Conservation (phyloP, 2,113 vertebrate species). For the Abramis brama region DNA sequence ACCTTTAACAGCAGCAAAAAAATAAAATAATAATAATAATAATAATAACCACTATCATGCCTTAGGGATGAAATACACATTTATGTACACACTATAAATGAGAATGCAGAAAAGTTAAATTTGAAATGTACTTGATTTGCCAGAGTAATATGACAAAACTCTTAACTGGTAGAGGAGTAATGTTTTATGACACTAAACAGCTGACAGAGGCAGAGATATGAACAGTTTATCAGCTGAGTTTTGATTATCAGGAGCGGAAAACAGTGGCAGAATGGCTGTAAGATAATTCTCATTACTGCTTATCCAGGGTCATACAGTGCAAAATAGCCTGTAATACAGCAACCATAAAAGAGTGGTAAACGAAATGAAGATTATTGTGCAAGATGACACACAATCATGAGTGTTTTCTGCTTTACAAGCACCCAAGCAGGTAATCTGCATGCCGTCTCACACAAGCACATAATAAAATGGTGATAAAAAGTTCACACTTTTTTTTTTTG, state of each 20-base stretch:
- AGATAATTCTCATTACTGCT: background rate
- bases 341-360: background rate
- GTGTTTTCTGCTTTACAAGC: constrained; percentile 8
- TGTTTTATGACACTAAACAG: constrained; percentile 17
- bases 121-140: too few species aligned
- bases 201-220: constrained; percentile 2
- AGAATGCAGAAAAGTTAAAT: background rate
- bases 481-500: background rate
- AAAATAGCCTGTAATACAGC: background rate
- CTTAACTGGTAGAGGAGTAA: background rate
- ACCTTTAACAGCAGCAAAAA: background rate
- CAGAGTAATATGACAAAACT: background rate
- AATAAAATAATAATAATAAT: too few species aligned
- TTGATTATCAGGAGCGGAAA: constrained; percentile 14
- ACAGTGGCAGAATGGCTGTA: constrained; percentile 20
- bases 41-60: background rate
- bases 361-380: background rate
- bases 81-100: background rate
- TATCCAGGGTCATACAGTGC: background rate
- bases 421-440: background rate
- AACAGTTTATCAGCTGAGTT: background rate
- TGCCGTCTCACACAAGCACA: background rate
- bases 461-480: background rate
- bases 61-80: background rate
- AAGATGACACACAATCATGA: background rate